Base-by-base conservation (phyloP, 2,797 vertebrate species). In the Australoheros facetus region DNA sequence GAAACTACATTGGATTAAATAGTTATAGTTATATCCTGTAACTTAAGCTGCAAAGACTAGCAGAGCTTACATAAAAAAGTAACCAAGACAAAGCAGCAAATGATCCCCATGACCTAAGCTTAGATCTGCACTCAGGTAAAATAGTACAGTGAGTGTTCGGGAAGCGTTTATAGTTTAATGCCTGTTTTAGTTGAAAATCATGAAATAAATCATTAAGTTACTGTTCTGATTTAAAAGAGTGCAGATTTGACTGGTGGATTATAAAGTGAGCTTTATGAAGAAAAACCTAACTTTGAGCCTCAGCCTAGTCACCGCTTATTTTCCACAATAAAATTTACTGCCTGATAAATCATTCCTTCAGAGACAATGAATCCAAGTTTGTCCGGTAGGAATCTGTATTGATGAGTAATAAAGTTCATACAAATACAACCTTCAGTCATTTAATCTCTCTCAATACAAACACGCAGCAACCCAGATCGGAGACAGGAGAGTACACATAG, bases 401-500 rank as follows among this genome's bases (percentile, higher is more conserved):
- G 64, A 71, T 26, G 60, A 74, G 12, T 17, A 78, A 83, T 54
- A 78, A 79, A 84, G 77, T 84, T 86, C 56, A 74, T 57, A 48
- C 62, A 71, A 73, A 86, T 28, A 77, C 53, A 48, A 69, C 21
- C 56, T 37, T 42, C 48, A 32, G 6, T 45, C 51, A 56, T 58
- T 34, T 39, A 58, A 53, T 8, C 21, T 28, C 53, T 48, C 30
- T 59, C 21, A 70, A 70, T 62, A 48, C 60, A 71, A 70, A 45
- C 71, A 78, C 21, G 19, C 56, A 83, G 56, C 45, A 78, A 23
- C 7, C 42, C 37, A 21, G 51, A 42, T 17, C 45, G 73, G 56
- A 75, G 64, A 75, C 69, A 77, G 71, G 12, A 79, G 64, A 39
- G 28, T 59, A 69, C 78, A 80, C 76, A 39, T 8, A 32, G 54